Evolutionary conservation across 2,888 invertebrate genomes (phyloP).

Genomic region (Pachliopta kotzebuea): DNA sequence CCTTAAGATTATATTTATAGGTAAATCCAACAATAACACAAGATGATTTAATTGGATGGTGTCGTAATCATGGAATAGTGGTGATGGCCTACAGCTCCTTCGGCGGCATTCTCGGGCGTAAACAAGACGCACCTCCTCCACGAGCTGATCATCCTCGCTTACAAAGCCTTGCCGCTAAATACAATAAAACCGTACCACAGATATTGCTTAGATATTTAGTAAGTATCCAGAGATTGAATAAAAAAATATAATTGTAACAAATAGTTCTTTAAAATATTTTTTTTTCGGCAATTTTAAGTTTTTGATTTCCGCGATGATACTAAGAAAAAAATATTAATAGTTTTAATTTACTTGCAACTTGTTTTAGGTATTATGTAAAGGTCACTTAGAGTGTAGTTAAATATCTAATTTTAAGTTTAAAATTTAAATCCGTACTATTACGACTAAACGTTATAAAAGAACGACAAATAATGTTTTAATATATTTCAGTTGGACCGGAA

Average conservation of each 20-base stretch:
- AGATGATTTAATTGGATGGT: slow-evolving; percentile 84
- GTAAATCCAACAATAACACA: slow-evolving; percentile 88
- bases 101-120: slow-evolving; percentile 73
- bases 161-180: slow-evolving; percentile 76
- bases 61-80: slow-evolving; percentile 83
- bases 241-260: too few relatives aligned
- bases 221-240: slow-evolving; percentile 39
- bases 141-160: slow-evolving; percentile 77
- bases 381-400: too few relatives aligned
- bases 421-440: too few relatives aligned
- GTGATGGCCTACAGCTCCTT: slow-evolving; percentile 88
- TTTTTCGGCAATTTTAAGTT: too few relatives aligned
- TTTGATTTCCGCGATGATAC: too few relatives aligned
- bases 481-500: slow-evolving; percentile 74
- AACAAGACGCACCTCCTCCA: slow-evolving; percentile 63
- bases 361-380: too few relatives aligned
- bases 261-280: too few relatives aligned
- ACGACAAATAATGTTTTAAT: not conserved
- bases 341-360: too few relatives aligned
- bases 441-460: not conserved
- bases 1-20: slow-evolving; percentile 51
- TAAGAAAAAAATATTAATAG: too few relatives aligned
- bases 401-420: too few relatives aligned
- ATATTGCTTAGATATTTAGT: slow-evolving; percentile 84
- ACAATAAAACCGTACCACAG: slow-evolving; percentile 84